These are phyloP conservation scores for Bergia puertoricense DNA, from an alignment of 92 coral and sea anemone genomes.

Conservation along the genomic window DNA sequence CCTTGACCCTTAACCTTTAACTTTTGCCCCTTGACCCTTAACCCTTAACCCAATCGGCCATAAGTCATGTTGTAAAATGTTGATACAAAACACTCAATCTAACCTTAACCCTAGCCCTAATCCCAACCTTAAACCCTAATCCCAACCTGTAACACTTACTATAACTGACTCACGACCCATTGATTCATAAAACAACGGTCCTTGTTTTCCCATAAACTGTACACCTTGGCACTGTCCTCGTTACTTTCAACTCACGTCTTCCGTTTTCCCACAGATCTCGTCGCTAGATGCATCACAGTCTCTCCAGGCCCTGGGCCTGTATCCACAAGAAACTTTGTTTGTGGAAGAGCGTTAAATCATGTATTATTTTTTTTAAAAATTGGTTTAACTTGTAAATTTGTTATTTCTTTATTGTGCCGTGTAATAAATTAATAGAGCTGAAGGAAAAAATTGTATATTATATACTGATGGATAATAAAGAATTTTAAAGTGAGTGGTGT, in stretches of 20 bases:
- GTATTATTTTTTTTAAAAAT: conserved; percentile 19
- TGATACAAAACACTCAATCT: too few relatives aligned
- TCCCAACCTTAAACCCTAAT: too few relatives aligned
- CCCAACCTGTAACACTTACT: too few relatives aligned
- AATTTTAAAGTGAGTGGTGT: background rate
- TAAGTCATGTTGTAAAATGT: too few relatives aligned
- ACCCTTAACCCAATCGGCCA: too few relatives aligned
- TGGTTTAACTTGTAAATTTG: conserved; percentile 28
- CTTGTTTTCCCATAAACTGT: too few relatives aligned
- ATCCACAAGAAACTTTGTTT: conserved; percentile 95
- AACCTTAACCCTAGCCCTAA: too few relatives aligned
- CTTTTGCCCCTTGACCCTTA: too few relatives aligned
- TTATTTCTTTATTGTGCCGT: conserved; percentile 5
- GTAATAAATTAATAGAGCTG: conserved; percentile 29
- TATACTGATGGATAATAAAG: conserved; percentile 9
- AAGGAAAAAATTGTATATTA: conserved; percentile 27
- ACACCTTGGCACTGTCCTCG: background rate
- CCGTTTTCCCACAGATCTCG: conserved; percentile 65
- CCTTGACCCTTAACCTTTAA: too few relatives aligned
- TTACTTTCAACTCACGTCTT: background rate
- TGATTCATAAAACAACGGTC: too few relatives aligned
- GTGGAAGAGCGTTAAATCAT: conserved; percentile 85
- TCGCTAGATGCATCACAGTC: conserved; percentile 73
- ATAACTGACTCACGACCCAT: too few relatives aligned
- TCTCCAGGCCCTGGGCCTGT: conserved; percentile 83